Percentiles rank a stretch among this genome's conserved stretches.
Conservation (phyloP, 2,113 vertebrate species). For the Gopherus flavomarginatus region DNA sequence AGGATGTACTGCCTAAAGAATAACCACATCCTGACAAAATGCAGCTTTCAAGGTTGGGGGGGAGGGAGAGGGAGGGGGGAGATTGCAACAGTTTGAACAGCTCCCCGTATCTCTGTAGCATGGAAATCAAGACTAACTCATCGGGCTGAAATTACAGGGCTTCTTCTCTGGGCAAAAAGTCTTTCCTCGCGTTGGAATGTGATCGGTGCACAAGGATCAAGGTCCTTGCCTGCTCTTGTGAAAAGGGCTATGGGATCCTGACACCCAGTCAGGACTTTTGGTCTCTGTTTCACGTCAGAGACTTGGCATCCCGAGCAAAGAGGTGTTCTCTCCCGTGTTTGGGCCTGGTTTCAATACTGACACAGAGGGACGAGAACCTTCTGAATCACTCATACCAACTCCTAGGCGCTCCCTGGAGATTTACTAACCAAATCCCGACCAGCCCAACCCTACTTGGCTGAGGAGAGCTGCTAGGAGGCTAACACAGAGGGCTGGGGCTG, state of each 20-base stretch:
- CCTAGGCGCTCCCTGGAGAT: background rate
- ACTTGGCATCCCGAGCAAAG: background rate
- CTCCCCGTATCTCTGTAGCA: background rate
- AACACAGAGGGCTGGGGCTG: fast-evolving
- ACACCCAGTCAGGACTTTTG: background rate
- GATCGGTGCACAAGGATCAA: background rate
- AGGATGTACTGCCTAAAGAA: background rate
- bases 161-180: background rate
- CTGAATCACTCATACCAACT: background rate
- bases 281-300: background rate
- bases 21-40: background rate
- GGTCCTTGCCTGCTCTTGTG: background rate
- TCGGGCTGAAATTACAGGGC: background rate
- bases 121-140: background rate
- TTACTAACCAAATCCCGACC: fast-evolving
- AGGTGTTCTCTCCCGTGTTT: background rate
- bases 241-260: background rate
- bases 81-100: background rate
- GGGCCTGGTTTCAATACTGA: background rate
- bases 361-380: background rate
- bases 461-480: background rate
- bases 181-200: background rate
- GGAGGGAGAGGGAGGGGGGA: too few relatives aligned
- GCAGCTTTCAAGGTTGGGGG: background rate
- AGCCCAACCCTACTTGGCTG: background rate